Evolutionary conservation across 2,888 invertebrate species (phyloP).

Genomic region (Melanotus villosus): DNA sequence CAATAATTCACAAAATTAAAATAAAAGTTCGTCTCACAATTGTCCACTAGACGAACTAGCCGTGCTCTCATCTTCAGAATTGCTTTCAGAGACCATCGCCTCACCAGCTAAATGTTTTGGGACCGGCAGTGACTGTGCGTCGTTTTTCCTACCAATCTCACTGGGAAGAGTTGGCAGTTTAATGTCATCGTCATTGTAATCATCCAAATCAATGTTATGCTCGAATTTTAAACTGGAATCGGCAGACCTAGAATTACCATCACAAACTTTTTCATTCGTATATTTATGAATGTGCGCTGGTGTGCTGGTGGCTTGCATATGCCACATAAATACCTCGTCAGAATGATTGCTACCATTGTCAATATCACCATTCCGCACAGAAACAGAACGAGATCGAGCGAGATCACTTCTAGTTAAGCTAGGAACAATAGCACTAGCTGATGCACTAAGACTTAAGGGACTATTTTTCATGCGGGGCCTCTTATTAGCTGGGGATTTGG

Average conservation of each 20-base stretch:
- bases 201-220: constrained; percentile 54
- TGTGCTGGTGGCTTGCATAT: constrained; percentile 56
- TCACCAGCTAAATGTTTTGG: constrained; percentile 80
- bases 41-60: constrained; percentile 69
- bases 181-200: constrained; percentile 58
- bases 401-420: constrained; percentile 60
- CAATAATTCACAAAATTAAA: constrained; percentile 50
- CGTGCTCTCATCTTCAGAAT: constrained; percentile 73
- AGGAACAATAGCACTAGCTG: constrained; percentile 69
- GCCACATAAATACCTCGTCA: constrained; percentile 54
- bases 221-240: constrained; percentile 27
- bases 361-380: constrained; percentile 55
- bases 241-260: constrained; percentile 49
- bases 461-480: constrained; percentile 66
- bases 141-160: constrained; percentile 63
- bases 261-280: constrained; percentile 42
- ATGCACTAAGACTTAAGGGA: constrained; percentile 69
- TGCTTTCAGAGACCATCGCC: constrained; percentile 78
- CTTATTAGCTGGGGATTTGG: constrained; percentile 65
- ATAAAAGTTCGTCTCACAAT: constrained; percentile 61
- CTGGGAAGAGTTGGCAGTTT: constrained; percentile 65
- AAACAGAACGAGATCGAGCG: constrained; percentile 68
- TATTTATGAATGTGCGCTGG: constrained; percentile 28
- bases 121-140: constrained; percentile 60
- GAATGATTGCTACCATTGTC: constrained; percentile 49